Conservation (phyloP, 1,140 invertebrate species). For the Steinernema khuongi region DNA sequence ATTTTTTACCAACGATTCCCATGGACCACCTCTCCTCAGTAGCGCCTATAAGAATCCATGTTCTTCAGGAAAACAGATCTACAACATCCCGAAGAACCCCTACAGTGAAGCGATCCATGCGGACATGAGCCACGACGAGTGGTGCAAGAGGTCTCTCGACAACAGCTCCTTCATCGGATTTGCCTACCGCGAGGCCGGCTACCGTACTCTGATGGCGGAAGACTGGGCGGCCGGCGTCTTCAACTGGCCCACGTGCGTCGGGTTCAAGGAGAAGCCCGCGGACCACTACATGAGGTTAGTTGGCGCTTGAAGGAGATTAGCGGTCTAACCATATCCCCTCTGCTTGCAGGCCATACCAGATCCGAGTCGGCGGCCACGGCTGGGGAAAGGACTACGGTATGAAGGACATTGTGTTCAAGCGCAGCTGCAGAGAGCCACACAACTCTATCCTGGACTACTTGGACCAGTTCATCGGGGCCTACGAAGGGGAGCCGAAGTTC, state of each 20-base stretch:
- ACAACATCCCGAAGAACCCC: neutral
- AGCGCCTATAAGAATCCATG: no score
- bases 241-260: conserved; percentile 19
- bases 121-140: neutral
- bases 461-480: neutral
- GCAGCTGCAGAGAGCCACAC: neutral
- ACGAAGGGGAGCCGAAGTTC: neutral
- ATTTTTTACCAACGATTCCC: neutral
- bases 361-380: neutral
- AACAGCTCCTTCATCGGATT: neutral
- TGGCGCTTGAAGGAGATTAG: neutral
- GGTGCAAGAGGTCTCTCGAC: neutral
- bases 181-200: conserved; percentile 8
- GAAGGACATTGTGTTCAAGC: neutral
- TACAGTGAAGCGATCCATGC: neutral
- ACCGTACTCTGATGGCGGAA: conserved; percentile 26
- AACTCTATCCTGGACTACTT: neutral
- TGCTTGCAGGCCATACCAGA: neutral
- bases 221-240: conserved; percentile 23
- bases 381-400: neutral
- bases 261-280: neutral
- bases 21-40: neutral
- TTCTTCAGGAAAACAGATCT: neutral
- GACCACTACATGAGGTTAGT: conserved; percentile 25
- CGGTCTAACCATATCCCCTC: neutral